A percentile compares a stretch with the other conserved stretches of the same genome.
phyloP scores from a whole-genome alignment of 1,140 invertebrate genomes.

The Aethina tumida region DNA sequence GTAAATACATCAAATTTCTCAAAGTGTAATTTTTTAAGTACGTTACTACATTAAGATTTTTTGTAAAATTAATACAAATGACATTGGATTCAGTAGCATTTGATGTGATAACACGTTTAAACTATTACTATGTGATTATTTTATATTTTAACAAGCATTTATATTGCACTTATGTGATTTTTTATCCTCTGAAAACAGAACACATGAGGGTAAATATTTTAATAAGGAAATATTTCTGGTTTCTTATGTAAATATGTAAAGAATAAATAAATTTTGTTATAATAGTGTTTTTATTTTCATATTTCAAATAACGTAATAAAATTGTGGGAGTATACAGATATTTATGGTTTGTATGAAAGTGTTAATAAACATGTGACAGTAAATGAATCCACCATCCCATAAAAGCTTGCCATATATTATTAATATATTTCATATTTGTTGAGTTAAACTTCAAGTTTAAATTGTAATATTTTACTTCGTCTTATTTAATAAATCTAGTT shows the following conservation, averaged over 20 bases:
- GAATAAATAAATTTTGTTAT: slow-evolving; percentile 12
- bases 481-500: no score
- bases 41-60: slow-evolving; percentile 1
- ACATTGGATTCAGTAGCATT: neutral
- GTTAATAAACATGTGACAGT: no score
- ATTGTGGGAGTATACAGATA: no score
- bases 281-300: slow-evolving; percentile 1
- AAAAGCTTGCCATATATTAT: no score
- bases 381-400: no score
- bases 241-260: slow-evolving; percentile 15
- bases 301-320: neutral
- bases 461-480: no score
- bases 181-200: neutral
- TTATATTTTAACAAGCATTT: slow-evolving; percentile 10
- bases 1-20: no score
- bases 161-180: slow-evolving; percentile 5
- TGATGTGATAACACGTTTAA: slow-evolving; percentile 1
- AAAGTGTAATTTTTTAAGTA: slow-evolving; percentile 2
- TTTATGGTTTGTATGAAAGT: no score
- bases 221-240: slow-evolving; percentile 5
- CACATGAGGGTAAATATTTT: neutral
- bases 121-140: slow-evolving; percentile 4
- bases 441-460: no score
- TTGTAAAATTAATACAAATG: neutral
- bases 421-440: no score